These are phyloP conservation scores for Catagonus wagneri DNA, from an alignment of 2,113 vertebrate genomes.

Conservation along the genomic window DNA sequence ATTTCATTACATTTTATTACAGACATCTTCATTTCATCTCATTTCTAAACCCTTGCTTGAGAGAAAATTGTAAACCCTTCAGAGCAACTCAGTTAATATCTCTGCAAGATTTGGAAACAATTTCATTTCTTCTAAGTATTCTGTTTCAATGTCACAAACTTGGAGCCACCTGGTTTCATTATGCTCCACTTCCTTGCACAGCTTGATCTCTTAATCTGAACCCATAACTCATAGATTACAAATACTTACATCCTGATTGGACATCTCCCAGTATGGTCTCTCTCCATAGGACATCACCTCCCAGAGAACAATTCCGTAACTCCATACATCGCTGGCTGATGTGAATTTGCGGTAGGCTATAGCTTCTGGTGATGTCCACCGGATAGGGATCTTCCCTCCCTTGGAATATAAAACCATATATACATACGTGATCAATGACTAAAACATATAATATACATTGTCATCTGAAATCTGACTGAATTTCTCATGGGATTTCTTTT, in stretches of 20 bases:
- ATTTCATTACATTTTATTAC: slow-evolving; percentile 68
- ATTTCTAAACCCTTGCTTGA: background rate
- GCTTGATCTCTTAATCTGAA: slow-evolving; percentile 76
- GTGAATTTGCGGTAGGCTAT: slow-evolving; percentile 99
- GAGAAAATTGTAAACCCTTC: background rate
- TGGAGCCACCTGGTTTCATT: slow-evolving; percentile 80
- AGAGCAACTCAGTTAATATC: slow-evolving; percentile 41
- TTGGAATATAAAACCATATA: slow-evolving; percentile 73
- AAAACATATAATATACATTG: background rate
- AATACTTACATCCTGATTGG: slow-evolving; percentile 98
- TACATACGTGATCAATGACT: background rate
- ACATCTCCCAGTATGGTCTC: slow-evolving; percentile 99
- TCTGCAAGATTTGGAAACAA: background rate
- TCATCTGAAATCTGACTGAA: background rate
- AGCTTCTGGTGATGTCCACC: slow-evolving; percentile 98
- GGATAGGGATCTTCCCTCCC: slow-evolving; percentile 99
- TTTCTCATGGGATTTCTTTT: background rate
- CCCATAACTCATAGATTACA: slow-evolving; percentile 65
- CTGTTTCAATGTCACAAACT: slow-evolving; percentile 73
- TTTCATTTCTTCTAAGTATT: slow-evolving; percentile 38
- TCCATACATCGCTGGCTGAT: slow-evolving; percentile 98
- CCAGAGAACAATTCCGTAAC: slow-evolving; percentile 98
- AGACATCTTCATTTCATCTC: slow-evolving; percentile 71
- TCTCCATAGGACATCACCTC: slow-evolving; percentile 99
- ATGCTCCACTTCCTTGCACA: slow-evolving; percentile 82